Evolutionary conservation across 2,797 vertebrate species (phyloP).

Genomic region (Siniperca obscura): DNA sequence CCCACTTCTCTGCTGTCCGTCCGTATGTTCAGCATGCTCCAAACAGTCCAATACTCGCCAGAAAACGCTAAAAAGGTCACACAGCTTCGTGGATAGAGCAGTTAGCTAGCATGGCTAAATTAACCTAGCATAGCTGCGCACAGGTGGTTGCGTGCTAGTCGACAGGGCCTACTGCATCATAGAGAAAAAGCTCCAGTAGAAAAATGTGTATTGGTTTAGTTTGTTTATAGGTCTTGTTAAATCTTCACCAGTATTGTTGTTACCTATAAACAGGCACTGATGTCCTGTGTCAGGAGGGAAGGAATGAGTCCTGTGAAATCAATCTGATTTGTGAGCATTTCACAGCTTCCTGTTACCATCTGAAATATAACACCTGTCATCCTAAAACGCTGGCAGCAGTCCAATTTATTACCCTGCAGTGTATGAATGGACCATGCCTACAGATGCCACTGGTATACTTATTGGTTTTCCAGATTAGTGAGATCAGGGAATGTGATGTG

Average conservation of each 20-base stretch:
- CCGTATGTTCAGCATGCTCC: neutral
- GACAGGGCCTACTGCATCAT: no score
- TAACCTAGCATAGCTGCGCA: neutral
- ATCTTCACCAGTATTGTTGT: slow-evolving; percentile 10
- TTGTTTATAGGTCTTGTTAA: slow-evolving; percentile 21
- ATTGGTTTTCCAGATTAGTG: slow-evolving; percentile 64
- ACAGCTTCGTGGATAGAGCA: no score
- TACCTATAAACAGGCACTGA: slow-evolving; percentile 38
- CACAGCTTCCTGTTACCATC: slow-evolving; percentile 42
- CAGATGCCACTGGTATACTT: slow-evolving; percentile 46
- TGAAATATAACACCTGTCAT: slow-evolving; percentile 49
- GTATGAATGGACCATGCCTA: slow-evolving; percentile 24
- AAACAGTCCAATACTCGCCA: neutral
- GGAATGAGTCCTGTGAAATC: slow-evolving; percentile 36
- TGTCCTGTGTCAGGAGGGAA: slow-evolving; percentile 16
- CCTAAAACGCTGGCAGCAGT: slow-evolving; percentile 44
- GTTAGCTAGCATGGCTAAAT: neutral
- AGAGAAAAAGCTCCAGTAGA: neutral
- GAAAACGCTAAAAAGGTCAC: neutral
- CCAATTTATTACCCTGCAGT: slow-evolving; percentile 42
- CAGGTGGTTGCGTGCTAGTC: neutral
- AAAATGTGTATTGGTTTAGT: neutral
- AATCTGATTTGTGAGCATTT: slow-evolving; percentile 51
- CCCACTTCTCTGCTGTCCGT: neutral
- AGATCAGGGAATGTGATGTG: slow-evolving; percentile 28